Evolutionary conservation across 2,797 vertebrate species (phyloP).

Genomic region (Malacoraja senta): DNA sequence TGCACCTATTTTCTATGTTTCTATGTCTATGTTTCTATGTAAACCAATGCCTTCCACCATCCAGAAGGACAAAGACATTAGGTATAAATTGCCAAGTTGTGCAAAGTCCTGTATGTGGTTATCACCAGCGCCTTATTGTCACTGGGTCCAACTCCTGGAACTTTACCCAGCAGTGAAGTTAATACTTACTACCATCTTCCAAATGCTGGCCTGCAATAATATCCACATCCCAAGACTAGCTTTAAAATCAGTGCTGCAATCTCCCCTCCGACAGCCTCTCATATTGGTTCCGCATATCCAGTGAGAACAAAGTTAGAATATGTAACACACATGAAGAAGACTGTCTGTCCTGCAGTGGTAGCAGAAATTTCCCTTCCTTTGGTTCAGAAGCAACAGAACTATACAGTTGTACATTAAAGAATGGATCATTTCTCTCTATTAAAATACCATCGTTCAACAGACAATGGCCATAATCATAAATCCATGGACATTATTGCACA

Average conservation of each 20-base stretch:
- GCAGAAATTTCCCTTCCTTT: background rate
- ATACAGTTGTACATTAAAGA: background rate
- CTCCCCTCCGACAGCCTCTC: background rate
- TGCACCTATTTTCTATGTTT: too few relatives aligned
- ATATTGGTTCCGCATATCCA: background rate
- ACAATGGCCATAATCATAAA: too few relatives aligned
- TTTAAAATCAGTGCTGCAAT: background rate
- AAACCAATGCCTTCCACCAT: background rate
- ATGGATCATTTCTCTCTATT: background rate
- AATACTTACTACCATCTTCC: background rate
- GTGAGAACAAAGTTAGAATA: background rate
- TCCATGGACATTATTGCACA: too few relatives aligned
- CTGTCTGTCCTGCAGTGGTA: background rate
- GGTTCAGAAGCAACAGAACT: background rate
- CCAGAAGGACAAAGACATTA: background rate
- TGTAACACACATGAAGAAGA: background rate
- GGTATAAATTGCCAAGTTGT: background rate
- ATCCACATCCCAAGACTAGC: background rate
- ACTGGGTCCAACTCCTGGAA: background rate
- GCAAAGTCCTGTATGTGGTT: background rate
- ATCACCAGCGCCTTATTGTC: background rate
- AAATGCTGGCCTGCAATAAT: background rate
- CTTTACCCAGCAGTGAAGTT: background rate
- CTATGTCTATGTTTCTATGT: too few relatives aligned
- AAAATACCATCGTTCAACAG: too few relatives aligned